These are phyloP conservation scores for Augiades crinisus DNA, from an alignment of 2,888 invertebrate genomes.

Conservation along the genomic window DNA sequence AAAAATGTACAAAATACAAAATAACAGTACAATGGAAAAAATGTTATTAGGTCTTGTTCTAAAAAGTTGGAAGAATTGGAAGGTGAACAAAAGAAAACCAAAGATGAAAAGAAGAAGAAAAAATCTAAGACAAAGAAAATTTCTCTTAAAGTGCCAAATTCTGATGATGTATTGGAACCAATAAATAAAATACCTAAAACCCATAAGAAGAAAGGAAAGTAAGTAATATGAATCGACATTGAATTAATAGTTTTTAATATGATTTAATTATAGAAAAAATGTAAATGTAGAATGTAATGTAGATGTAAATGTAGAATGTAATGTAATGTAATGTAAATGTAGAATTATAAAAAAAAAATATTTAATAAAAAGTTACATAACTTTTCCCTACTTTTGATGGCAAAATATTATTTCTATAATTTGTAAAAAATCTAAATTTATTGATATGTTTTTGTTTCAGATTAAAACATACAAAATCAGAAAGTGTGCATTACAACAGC, in stretches of 20 bases:
- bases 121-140: conserved; percentile 69
- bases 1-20: neutral
- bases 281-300: too few species aligned
- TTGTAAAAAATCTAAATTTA: neutral
- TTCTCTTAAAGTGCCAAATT: conserved; percentile 66
- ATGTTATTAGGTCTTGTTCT: conserved; percentile 81
- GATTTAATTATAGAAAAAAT: too few species aligned
- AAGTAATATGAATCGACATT: too few species aligned
- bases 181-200: conserved; percentile 58
- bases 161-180: conserved; percentile 62
- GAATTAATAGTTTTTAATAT: too few species aligned
- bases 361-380: too few species aligned
- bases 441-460: conserved; percentile 43
- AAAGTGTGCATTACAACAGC: conserved; percentile 59
- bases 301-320: too few species aligned
- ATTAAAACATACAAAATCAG: conserved; percentile 67
- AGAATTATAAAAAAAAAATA: too few species aligned
- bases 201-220: conserved; percentile 77
- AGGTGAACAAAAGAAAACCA: conserved; percentile 60
- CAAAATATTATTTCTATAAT: too few species aligned
- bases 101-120: conserved; percentile 73
- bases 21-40: too few species aligned
- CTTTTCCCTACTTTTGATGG: too few species aligned
- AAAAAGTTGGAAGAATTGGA: conserved; percentile 82
- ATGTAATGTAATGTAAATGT: too few species aligned